Evolutionary conservation across 2,797 vertebrate species (phyloP), one percentile per base, ranked within the genome.

Genomic region (Phataginus tricuspis): DNA sequence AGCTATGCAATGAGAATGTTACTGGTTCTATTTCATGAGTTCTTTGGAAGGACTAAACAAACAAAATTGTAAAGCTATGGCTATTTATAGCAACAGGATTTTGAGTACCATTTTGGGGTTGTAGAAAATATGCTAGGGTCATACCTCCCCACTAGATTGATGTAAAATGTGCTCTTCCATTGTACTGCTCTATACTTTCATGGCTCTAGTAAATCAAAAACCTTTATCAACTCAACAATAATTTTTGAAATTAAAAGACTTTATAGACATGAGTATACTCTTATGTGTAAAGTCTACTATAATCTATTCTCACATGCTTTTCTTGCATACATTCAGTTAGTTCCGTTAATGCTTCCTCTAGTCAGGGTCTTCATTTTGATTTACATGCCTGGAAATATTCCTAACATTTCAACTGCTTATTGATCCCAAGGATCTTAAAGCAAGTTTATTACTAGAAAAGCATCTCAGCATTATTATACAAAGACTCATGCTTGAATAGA

Each of bases 381-480:
- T 77, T 92, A 83, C 1, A 83, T 79, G 55, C 45, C 34, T 91
- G 91, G 53, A 94, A 95, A 95, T 89, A 86, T 61, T 86, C 5
- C 19, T 29, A 90, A 68, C 29, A 45, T 82, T 89, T 97, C 64
- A 93, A n/a, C 39, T 68, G 23, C 13, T 80, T 94, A 96, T 95
- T 82, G 68, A 91, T 90, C 45, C 16, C 21, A 42, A 90, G 15
- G 25, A 82, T 63, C 15, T 94, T 94, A 88, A 85, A 63, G 45
- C 8, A 72, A 55, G 29, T 92, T 95, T 74, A 79, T 86, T 51
- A 55, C 21, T 45, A 53, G n/a, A 78, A 68, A 72, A 77, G 1
- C 39, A 63, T 69, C 39, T 39, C 39, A 71, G 19, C 5, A 19
- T 4, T 83, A 15, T 64, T 69, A 51, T 42, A 39, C 31, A 61